phyloP scores from a whole-genome alignment of 1,140 invertebrate species.

The Parapsyche elsis region DNA sequence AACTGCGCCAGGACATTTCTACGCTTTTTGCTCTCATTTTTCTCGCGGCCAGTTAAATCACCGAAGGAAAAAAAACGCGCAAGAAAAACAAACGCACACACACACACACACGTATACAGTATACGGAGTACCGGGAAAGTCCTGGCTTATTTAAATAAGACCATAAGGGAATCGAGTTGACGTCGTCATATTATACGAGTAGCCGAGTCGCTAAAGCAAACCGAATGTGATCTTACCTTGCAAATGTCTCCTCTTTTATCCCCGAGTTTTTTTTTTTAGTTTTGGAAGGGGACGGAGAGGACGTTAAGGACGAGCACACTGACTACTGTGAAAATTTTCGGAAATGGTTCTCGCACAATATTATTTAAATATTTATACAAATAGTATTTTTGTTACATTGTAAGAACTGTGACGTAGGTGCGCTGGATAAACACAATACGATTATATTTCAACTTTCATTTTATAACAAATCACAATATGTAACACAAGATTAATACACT shows the following conservation, averaged over 20 bases:
- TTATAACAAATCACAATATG: too few species aligned
- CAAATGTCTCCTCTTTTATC: constrained; percentile 40
- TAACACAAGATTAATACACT: too few species aligned
- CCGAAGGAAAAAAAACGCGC: not conserved
- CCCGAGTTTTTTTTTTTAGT: constrained; percentile 15
- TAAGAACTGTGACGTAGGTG: too few species aligned
- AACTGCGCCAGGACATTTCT: constrained; percentile 3
- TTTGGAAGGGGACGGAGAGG: too few species aligned
- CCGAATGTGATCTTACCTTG: constrained; percentile 50
- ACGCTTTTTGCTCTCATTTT: constrained; percentile 15
- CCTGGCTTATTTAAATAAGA: constrained; percentile 51
- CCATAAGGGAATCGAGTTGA: constrained; percentile 52
- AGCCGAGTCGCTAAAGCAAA: constrained; percentile 46
- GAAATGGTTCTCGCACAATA: too few species aligned
- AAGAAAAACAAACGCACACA: not conserved
- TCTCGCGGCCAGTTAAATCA: constrained; percentile 17
- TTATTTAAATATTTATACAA: too few species aligned
- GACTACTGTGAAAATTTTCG: too few species aligned
- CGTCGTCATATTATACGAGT: constrained; percentile 54
- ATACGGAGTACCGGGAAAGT: not conserved
- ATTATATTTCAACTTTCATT: too few species aligned
- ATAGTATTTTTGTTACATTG: too few species aligned
- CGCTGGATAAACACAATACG: too few species aligned
- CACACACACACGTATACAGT: not conserved
- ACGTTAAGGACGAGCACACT: too few species aligned